These are phyloP conservation scores for Hypotaenidia philippensis DNA, from an alignment of 2,797 vertebrate genomes.

Conservation along the genomic window DNA sequence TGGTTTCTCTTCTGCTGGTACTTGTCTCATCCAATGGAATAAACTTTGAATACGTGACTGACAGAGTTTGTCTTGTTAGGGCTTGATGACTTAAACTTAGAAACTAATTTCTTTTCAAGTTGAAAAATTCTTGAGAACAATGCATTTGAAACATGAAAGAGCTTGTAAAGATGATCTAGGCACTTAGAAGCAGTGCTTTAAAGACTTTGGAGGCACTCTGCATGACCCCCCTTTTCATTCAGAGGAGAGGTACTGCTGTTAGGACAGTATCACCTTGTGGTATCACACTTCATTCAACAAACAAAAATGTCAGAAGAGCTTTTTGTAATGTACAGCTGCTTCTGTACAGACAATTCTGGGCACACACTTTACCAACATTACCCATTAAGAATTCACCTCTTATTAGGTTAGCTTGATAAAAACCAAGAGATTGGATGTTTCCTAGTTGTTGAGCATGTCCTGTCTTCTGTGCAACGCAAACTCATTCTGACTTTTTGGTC, in stretches of 20 bases:
- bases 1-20: not conserved
- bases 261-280: not conserved
- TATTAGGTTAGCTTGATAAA: slow-evolving; percentile 31
- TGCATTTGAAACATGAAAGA: not conserved
- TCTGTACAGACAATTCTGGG: not conserved
- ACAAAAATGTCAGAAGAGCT: not conserved
- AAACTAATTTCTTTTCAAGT: slow-evolving; percentile 1
- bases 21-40: not conserved
- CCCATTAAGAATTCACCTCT: slow-evolving; percentile 12
- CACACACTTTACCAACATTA: slow-evolving; percentile 19
- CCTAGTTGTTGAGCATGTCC: not conserved
- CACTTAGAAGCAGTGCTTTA: not conserved
- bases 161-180: not conserved
- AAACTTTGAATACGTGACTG: not conserved
- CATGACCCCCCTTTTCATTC: not conserved
- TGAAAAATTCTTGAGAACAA: not conserved
- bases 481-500: not conserved
- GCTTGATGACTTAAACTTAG: not conserved
- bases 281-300: not conserved
- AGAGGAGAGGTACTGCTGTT: not conserved
- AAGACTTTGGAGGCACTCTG: not conserved
- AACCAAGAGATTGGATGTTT: not conserved
- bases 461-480: not conserved
- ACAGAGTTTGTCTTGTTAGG: not conserved
- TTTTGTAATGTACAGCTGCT: not conserved